Base-by-base conservation (phyloP, 2,797 vertebrate genomes). In the Gymnodraco acuticeps region DNA sequence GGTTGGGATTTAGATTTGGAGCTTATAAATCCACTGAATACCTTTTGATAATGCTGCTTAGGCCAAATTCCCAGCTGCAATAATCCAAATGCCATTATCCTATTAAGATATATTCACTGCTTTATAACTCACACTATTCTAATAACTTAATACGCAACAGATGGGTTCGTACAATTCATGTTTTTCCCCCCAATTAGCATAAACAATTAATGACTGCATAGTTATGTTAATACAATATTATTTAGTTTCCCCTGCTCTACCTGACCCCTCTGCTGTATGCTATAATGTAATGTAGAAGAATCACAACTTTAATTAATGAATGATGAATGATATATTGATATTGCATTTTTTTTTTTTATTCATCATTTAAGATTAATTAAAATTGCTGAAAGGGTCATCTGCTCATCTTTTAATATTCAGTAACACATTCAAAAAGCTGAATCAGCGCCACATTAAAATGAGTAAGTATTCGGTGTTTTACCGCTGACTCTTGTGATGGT, bases 401-500 rank as follows among this genome's bases (percentile, higher is more conserved):
- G 19, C 5, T 64, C 5, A 6, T 45, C 4, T 60, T 74, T 45
- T 2, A 9, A 31, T 76, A 58, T 52, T 43, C 5, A 52, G 7
- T 38, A 23, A 75, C 20, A 17, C 61, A 58, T 19, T 48, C 7
- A 62, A 70, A 60, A 42, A 64, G 51, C 23, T 45, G 3, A 82
- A 69, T 62, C 51, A 12, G 16, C 12, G 43, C 63, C 43, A 70
- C 52, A 47, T 17, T 15, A 75, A 61, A 62, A 63, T 78, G 75
- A 46, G 47, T 9, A 3, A 17, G 6, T 58, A 1, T n/a, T 67
- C 46, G 11, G 19, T 17, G 41, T 60, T 92, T 93, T 90, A 99
- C 98, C 98, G 14, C 95, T 97, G 83, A 99, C 93, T 72, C 98
- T 95, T 14, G 95, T 97, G 89, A 99, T 95, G 80, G 97, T 99